These are phyloP conservation scores for Lamellibrachia columna DNA, from an alignment of 2,888 invertebrate genomes.

Conservation along the genomic window DNA sequence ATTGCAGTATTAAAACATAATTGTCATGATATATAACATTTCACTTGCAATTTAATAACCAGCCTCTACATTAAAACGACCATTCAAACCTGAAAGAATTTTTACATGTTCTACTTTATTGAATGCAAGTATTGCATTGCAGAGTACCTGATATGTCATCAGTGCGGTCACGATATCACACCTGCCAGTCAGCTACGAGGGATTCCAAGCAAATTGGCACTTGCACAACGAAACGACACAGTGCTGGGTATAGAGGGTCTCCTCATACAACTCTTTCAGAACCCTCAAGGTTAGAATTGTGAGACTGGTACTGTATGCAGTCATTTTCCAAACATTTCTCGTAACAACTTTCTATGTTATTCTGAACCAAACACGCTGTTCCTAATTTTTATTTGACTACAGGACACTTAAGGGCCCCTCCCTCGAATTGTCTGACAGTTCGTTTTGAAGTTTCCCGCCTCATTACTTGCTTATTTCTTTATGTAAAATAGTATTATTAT, in stretches of 20 bases:
- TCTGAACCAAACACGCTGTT: too few species aligned
- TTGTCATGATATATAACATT: background rate
- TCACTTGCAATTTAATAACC: background rate
- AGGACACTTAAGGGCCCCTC: too few species aligned
- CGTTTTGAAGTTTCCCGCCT: too few species aligned
- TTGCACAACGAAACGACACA: constrained; percentile 56
- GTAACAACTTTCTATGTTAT: too few species aligned
- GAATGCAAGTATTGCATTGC: constrained; percentile 22
- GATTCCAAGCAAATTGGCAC: constrained; percentile 49
- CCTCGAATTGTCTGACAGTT: too few species aligned
- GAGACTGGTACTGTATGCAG: background rate
- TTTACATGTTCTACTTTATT: background rate
- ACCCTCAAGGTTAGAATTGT: constrained; percentile 53
- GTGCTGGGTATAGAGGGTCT: constrained; percentile 46
- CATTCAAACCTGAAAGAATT: background rate
- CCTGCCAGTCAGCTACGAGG: constrained; percentile 45
- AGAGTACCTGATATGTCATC: constrained; percentile 55
- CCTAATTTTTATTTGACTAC: too few species aligned
- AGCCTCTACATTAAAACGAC: background rate
- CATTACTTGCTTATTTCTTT: too few species aligned
- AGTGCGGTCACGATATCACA: constrained; percentile 55
- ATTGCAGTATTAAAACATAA: background rate
- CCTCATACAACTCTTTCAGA: constrained; percentile 58
- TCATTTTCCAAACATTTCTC: background rate
- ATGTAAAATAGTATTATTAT: too few species aligned